Evolutionary conservation across 2,888 invertebrate genomes (phyloP).

Genomic region (Coremacera marginata): DNA sequence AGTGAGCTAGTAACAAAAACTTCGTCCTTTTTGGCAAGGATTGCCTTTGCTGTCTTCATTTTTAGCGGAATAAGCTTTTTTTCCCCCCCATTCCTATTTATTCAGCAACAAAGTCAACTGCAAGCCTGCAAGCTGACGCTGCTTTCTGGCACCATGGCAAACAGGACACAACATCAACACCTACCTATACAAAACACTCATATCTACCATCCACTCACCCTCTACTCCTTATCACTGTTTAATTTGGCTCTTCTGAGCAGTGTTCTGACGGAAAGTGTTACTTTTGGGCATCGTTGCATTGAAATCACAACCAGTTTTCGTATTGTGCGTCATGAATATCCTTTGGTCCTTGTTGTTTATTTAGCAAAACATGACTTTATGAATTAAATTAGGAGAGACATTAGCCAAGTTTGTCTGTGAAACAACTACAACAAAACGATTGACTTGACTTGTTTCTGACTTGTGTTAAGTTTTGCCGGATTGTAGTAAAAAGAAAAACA

Average conservation of each 20-base stretch:
- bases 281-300: background rate
- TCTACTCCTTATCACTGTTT: background rate
- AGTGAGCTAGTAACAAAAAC: background rate
- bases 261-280: background rate
- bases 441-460: background rate
- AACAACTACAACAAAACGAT: constrained; percentile 15
- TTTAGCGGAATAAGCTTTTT: constrained; percentile 12
- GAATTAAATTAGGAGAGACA: constrained; percentile 25
- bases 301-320: constrained; percentile 8
- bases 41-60: background rate
- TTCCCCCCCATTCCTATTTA: constrained; percentile 1
- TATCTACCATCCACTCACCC: background rate
- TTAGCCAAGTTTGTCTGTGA: constrained; percentile 9
- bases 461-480: constrained; percentile 10
- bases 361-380: constrained; percentile 14
- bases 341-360: background rate
- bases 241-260: background rate
- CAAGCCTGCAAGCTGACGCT: background rate
- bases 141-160: background rate
- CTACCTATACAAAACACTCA: too few relatives aligned
- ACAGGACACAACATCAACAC: too few relatives aligned
- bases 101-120: constrained; percentile 16
- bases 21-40: constrained; percentile 6
- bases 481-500: background rate
- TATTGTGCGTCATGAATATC: constrained; percentile 2